phyloP scores from a whole-genome alignment of 2,888 invertebrate genomes.

The Panzeria rudis region DNA sequence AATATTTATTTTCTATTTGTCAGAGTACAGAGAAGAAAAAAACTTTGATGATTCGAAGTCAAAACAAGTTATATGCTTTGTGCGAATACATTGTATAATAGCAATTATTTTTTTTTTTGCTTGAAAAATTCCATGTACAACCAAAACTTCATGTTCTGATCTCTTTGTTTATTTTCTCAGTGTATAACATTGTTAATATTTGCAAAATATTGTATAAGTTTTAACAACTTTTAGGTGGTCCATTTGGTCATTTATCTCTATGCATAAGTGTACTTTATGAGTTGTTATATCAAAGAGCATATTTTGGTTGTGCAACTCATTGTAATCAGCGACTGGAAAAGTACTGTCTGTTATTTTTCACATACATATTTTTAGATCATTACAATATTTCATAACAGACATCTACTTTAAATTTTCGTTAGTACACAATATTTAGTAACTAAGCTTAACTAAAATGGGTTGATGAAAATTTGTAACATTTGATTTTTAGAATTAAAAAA shows the following conservation, averaged over 20 bases:
- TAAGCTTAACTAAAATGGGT: conserved; percentile 14
- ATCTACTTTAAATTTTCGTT: conserved; percentile 5
- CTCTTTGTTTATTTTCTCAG: conserved; percentile 11
- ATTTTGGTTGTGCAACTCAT: conserved; percentile 64
- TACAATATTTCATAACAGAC: conserved; percentile 57
- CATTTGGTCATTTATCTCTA: conserved; percentile 62
- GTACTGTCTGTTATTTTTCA: conserved; percentile 36
- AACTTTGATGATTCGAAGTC: too few species aligned
- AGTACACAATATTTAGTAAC: conserved; percentile 1
- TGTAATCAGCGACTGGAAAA: conserved; percentile 56
- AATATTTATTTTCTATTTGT: conserved; percentile 28
- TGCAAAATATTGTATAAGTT: conserved; percentile 54
- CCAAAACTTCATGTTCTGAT: too few species aligned
- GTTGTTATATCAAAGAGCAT: conserved; percentile 58
- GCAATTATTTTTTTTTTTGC: too few species aligned
- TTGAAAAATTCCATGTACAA: too few species aligned
- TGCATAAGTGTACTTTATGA: conserved; percentile 65
- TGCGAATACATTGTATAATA: too few species aligned
- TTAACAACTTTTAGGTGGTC: conserved; percentile 60
- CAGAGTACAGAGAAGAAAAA: conserved; percentile 30
- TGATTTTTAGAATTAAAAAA: conserved; percentile 25
- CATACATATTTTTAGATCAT: conserved; percentile 19
- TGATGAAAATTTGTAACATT: conserved; percentile 40
- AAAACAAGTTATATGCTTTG: too few species aligned
- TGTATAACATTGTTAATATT: conserved; percentile 45